A percentile compares a stretch with the other conserved stretches of the same genome.
These are phyloP conservation scores for Rachycentron canadum DNA, from an alignment of 2,797 vertebrate genomes.

Conservation along the genomic window DNA sequence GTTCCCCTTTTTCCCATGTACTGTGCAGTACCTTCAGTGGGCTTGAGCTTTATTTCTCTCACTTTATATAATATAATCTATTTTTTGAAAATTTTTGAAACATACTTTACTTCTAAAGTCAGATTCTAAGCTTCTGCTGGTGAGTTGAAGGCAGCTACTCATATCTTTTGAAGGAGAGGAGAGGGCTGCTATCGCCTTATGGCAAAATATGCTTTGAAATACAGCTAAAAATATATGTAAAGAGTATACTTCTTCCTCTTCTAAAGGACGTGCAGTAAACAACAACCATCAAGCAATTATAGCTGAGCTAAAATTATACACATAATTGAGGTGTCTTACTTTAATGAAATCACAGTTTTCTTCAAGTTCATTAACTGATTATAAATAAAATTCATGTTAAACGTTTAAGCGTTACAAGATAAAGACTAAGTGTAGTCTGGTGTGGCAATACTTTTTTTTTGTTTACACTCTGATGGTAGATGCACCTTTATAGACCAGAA, in stretches of 20 bases:
- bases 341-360: neutral
- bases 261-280: neutral
- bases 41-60: slow-evolving; percentile 10
- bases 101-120: slow-evolving; percentile 3
- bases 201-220: slow-evolving; percentile 8
- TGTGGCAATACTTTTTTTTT: neutral
- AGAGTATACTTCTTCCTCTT: neutral
- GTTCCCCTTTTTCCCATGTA: neutral
- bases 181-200: neutral
- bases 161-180: neutral
- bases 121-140: slow-evolving; percentile 3
- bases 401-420: neutral
- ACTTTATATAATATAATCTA: slow-evolving; percentile 20
- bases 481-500: neutral
- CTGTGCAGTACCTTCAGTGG: neutral
- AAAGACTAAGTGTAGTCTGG: no score
- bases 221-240: slow-evolving; percentile 15
- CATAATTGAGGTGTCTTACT: neutral
- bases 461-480: neutral
- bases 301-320: neutral
- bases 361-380: slow-evolving; percentile 4
- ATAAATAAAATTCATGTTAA: neutral
- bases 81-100: slow-evolving; percentile 19
- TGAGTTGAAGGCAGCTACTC: neutral
- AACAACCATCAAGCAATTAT: neutral